phyloP scores from a whole-genome alignment of 92 coral and sea anemone genomes.

The Umimayanthus kanabou region DNA sequence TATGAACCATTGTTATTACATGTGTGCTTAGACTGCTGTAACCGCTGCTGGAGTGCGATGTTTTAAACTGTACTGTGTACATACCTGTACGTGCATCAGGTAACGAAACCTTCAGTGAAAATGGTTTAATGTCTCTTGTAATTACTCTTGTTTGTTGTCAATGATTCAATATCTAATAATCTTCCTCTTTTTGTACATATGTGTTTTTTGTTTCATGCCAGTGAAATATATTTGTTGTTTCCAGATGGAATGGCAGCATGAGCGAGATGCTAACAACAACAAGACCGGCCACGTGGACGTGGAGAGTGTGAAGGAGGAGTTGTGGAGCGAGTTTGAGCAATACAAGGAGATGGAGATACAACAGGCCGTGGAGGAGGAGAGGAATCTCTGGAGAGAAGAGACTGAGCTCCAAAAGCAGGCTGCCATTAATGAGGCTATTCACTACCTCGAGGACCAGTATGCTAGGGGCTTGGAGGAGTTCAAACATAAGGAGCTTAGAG shows the following conservation, averaged over 20 bases:
- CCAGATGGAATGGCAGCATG: conserved; percentile 39
- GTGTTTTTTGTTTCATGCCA: background rate
- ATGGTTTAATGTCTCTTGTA: too few species aligned
- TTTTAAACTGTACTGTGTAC: too few species aligned
- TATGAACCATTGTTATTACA: too few species aligned
- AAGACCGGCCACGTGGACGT: conserved; percentile 45
- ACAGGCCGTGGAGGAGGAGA: conserved; percentile 77
- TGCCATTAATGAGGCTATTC: conserved; percentile 84
- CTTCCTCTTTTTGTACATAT: too few species aligned
- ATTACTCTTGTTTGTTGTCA: too few species aligned
- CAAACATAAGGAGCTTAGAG: conserved; percentile 83
- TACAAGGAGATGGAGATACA: conserved; percentile 64
- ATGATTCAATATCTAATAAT: too few species aligned
- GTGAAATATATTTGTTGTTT: background rate
- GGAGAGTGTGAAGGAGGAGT: conserved; percentile 58
- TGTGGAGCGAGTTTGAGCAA: conserved; percentile 81
- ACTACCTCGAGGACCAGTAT: conserved; percentile 86
- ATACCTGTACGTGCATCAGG: too few species aligned
- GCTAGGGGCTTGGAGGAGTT: conserved; percentile 89
- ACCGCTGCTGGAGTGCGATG: too few species aligned
- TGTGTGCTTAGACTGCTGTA: too few species aligned
- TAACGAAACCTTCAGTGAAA: too few species aligned
- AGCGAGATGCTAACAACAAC: conserved; percentile 52
- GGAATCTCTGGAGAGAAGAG: conserved; percentile 64
- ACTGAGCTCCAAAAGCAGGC: conserved; percentile 66